Conservation (phyloP, 2,113 vertebrate species). For the Amblyopsis rosae region DNA sequence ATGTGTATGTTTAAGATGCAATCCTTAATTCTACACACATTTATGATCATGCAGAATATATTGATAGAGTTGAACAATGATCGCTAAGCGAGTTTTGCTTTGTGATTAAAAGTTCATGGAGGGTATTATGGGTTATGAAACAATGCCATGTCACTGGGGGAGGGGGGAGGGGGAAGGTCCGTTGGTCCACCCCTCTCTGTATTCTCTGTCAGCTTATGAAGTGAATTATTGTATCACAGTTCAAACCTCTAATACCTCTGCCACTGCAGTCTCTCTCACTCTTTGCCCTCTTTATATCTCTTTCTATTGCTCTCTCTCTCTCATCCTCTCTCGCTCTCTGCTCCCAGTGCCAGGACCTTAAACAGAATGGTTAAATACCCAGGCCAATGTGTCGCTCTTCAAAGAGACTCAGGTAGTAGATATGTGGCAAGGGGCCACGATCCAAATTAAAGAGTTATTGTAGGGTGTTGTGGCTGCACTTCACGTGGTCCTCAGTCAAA, state of each 20-base stretch:
- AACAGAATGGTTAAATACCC: constrained; percentile 82
- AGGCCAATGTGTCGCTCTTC: constrained; percentile 79
- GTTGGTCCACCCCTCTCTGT: constrained; percentile 52
- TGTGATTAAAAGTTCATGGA: constrained; percentile 41
- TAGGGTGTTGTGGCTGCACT: constrained; percentile 64
- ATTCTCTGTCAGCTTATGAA: constrained; percentile 33
- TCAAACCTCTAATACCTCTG: constrained; percentile 72
- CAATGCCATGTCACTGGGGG: constrained; percentile 54
- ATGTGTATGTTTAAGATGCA: constrained; percentile 10
- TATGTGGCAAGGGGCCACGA: constrained; percentile 69
- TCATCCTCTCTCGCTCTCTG: constrained; percentile 53
- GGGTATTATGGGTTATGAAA: constrained; percentile 56
- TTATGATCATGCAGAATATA: constrained; percentile 8
- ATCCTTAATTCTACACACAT: constrained; percentile 4
- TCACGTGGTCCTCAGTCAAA: constrained; percentile 63
- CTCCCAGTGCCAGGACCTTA: constrained; percentile 74
- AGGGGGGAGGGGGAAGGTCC: constrained; percentile 47
- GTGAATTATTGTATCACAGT: constrained; percentile 66
- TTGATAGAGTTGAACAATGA: constrained; percentile 27
- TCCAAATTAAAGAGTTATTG: constrained; percentile 78
- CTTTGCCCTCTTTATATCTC: constrained; percentile 59
- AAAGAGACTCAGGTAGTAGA: constrained; percentile 82
- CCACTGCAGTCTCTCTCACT: constrained; percentile 71
- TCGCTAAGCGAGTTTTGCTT: constrained; percentile 30
- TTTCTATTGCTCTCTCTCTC: constrained; percentile 42